Evolutionary conservation across 2,888 invertebrate genomes (phyloP).

Genomic region (Ctenicera cuprea): DNA sequence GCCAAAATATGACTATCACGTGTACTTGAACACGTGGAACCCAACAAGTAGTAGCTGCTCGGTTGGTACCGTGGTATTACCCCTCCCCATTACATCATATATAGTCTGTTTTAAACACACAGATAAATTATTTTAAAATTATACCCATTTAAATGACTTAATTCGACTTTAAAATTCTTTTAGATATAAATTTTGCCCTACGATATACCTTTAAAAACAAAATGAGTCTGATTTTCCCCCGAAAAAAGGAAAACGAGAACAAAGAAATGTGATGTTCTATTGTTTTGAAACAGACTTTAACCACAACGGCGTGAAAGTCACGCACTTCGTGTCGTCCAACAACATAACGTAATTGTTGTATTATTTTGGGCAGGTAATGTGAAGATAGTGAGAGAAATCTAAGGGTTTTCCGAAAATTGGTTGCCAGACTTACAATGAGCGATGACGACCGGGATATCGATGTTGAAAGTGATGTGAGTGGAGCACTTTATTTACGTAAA

Average conservation of each 20-base stretch:
- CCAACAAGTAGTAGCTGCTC: constrained; percentile 57
- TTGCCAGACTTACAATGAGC: constrained; percentile 79
- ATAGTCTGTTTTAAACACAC: constrained; percentile 1
- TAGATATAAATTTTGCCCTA: neutral
- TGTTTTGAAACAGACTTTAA: constrained; percentile 38
- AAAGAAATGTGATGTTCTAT: constrained; percentile 41
- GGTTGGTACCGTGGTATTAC: constrained; percentile 49
- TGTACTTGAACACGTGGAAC: constrained; percentile 55
- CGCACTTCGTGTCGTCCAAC: constrained; percentile 42
- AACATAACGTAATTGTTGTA: constrained; percentile 31
- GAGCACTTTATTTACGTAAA: constrained; percentile 49
- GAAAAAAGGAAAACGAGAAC: constrained; percentile 28
- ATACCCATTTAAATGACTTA: too few relatives aligned
- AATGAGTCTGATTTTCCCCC: neutral
- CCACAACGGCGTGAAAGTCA: constrained; percentile 50
- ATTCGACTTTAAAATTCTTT: too few relatives aligned
- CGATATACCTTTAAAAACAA: neutral
- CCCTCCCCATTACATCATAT: neutral
- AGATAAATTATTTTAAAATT: neutral
- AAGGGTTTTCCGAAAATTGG: constrained; percentile 45
- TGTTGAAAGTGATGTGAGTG: constrained; percentile 95
- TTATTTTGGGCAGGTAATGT: constrained; percentile 55
- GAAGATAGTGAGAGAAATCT: constrained; percentile 30
- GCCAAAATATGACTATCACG: constrained; percentile 8
- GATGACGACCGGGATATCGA: constrained; percentile 97